phyloP scores from a whole-genome alignment of 2,888 invertebrate genomes.

The Patella caerulea region DNA sequence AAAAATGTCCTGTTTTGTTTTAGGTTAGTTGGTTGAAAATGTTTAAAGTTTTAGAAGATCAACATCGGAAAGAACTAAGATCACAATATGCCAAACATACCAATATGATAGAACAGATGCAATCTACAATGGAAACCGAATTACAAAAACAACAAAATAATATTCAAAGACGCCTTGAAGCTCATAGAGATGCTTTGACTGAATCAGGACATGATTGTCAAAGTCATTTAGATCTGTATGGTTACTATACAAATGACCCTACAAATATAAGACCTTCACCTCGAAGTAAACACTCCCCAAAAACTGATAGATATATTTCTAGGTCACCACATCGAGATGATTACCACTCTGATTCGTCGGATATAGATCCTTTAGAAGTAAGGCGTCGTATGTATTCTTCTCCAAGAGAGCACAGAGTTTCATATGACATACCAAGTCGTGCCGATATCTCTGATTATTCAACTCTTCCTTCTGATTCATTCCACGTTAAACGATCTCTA shows the following conservation, averaged over 20 bases:
- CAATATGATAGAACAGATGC: conserved; percentile 55
- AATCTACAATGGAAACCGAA: conserved; percentile 59
- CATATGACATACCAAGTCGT: neutral
- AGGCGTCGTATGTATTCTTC: neutral
- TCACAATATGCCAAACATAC: conserved; percentile 59
- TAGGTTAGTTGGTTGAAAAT: conserved; percentile 63
- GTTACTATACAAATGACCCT: neutral
- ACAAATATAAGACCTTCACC: conserved; percentile 3
- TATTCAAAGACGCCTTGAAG: conserved; percentile 51
- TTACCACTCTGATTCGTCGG: conserved; percentile 3
- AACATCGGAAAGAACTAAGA: conserved; percentile 53
- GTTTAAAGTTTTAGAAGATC: conserved; percentile 57
- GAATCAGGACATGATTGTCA: neutral
- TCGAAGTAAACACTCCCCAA: neutral
- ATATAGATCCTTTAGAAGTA: conserved; percentile 8
- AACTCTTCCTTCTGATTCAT: conserved; percentile 5
- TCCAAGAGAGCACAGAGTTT: neutral
- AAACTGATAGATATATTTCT: neutral
- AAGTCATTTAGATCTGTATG: neutral
- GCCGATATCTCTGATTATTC: conserved; percentile 8
- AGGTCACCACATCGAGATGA: neutral
- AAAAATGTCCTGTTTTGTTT: conserved; percentile 2
- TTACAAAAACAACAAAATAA: conserved; percentile 55
- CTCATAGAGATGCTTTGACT: conserved; percentile 51
- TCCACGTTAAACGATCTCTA: neutral